phyloP scores from a whole-genome alignment of 2,113 vertebrate genomes.

The Nothobranchius kuhntae region DNA sequence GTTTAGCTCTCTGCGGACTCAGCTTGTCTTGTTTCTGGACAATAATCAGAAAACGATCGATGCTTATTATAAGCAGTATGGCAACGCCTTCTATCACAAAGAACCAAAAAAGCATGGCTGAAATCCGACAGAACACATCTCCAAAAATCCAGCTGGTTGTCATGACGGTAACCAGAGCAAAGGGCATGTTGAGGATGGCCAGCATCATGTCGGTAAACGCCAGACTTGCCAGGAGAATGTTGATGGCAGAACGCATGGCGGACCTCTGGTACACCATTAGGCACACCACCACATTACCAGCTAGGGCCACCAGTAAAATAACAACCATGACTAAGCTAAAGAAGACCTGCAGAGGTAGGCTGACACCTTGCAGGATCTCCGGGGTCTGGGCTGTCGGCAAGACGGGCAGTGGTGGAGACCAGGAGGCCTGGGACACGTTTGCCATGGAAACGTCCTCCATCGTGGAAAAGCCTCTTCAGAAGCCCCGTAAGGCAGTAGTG shows the following conservation, averaged over 20 bases:
- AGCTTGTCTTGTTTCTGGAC: conserved; percentile 96
- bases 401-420: conserved; percentile 63
- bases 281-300: conserved; percentile 96
- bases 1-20: conserved; percentile 91
- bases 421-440: conserved; percentile 65
- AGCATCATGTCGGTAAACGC: conserved; percentile 97
- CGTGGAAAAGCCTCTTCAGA: conserved; percentile 80
- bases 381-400: conserved; percentile 68
- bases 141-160: conserved; percentile 94
- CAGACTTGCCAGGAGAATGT: conserved; percentile 95
- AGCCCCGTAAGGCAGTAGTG: conserved; percentile 68
- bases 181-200: conserved; percentile 94
- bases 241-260: conserved; percentile 98
- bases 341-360: conserved; percentile 90
- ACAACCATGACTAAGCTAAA: conserved; percentile 88
- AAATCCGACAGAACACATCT: conserved; percentile 88
- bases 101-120: conserved; percentile 97
- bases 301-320: conserved; percentile 88
- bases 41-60: conserved; percentile 97
- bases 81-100: conserved; percentile 93
- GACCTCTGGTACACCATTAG: conserved; percentile 98
- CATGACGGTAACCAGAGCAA: conserved; percentile 89
- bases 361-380: conserved; percentile 77
- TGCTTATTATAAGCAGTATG: conserved; percentile 95
- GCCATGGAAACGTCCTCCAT: conserved; percentile 61